Evolutionary conservation across 2,113 vertebrate species (phyloP), one percentile per base, ranked within the genome.

Genomic region (Felis chaus): DNA sequence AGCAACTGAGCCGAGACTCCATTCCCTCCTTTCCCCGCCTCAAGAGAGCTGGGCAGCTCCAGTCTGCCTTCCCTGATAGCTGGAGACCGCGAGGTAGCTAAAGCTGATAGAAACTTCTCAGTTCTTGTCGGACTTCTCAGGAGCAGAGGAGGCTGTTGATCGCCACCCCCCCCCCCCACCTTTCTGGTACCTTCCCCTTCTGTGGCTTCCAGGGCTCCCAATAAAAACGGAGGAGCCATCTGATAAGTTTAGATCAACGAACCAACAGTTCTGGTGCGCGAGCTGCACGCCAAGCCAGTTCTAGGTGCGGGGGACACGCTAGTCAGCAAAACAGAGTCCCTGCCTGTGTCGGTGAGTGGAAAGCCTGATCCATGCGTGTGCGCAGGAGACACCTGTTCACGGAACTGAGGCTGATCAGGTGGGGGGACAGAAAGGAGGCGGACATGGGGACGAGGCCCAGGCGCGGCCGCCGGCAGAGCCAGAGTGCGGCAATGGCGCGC

Each of bases 21-120:
- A 63, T 45, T 29, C 63, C 88, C 50, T 57, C 76, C 90, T 90
- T 96, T 55, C 84, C 41, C 69, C 69, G 66, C 16, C 23, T 63
- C 31, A 1, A 1, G 50, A 45, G 4, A 18, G 84, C 55, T 4
- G 10, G 4, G 19, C 10, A 45, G 41, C 41, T 41, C 27, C 16
- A 0, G 2, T 1, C 25, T 9, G 19, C 55, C 85, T 79, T 71
- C 36, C 73, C 39, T 23, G 66, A 80, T 36, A 10, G n/a, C 68
- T 68, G 0, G 5, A 66, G 76, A 76, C 45, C 48, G 4, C 57
- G 78, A 11, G 3, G 18, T 50, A 65, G n/a, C 83, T 18, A 19
- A n/a, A 39, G 21, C 14, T 0, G 7, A 29, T 36, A 29, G 73
- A 39, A 71, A 65, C 55, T 5, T 31, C 79, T 73, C 4, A 2